These are phyloP conservation scores for Cathartes aura DNA, from an alignment of 2,113 vertebrate species.

Conservation along the genomic window DNA sequence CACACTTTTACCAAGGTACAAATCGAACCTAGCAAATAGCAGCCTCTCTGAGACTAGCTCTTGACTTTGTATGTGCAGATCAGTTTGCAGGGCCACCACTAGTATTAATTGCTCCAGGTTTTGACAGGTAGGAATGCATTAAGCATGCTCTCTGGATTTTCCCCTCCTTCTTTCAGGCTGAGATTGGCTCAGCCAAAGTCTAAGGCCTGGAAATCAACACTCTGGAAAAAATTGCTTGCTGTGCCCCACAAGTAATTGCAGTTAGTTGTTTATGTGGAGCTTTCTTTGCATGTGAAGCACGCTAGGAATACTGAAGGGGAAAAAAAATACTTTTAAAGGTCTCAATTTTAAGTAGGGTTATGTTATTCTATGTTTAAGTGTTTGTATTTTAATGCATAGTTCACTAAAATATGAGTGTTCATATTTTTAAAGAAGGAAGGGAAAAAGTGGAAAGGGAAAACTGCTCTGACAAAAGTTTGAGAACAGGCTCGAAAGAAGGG, in stretches of 20 bases:
- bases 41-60: not conserved
- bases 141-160: not conserved
- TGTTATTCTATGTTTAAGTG: not conserved
- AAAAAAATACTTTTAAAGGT: not conserved
- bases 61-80: not conserved
- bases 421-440: not conserved
- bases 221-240: not conserved
- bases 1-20: not conserved
- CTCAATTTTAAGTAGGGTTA: not conserved
- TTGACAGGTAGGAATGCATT: constrained; percentile 29
- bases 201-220: constrained; percentile 1
- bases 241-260: not conserved
- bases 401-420: not conserved
- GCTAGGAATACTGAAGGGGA: not conserved
- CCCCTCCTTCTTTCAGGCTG: not conserved
- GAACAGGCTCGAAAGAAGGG: not conserved
- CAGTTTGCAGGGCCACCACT: not conserved
- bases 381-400: not conserved
- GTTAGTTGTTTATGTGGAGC: not conserved
- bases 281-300: not conserved
- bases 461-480: not conserved
- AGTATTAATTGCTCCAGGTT: constrained; percentile 20
- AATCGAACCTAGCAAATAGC: not conserved
- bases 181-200: not conserved
- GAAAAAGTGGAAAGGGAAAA: not conserved